phyloP scores from a whole-genome alignment of 2,113 vertebrate species.

The Zingel zingel region DNA sequence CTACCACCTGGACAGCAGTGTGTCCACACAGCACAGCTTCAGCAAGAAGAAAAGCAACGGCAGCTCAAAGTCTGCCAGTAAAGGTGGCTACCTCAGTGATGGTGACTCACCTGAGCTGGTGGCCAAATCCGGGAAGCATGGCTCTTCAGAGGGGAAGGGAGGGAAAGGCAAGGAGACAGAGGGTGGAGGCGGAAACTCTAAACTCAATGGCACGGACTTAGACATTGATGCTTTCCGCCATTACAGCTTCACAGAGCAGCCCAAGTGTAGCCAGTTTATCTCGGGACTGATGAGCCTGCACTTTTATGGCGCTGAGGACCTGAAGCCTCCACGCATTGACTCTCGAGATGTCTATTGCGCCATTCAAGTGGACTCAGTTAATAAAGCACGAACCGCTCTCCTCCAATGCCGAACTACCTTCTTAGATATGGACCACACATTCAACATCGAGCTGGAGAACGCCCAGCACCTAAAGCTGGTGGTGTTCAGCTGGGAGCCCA shows the following conservation, averaged over 20 bases:
- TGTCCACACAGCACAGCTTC: constrained; percentile 90
- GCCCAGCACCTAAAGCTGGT: constrained; percentile 97
- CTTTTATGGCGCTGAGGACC: constrained; percentile 97
- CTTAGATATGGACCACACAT: constrained; percentile 98
- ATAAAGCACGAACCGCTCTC: constrained; percentile 96
- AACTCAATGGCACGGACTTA: constrained; percentile 86
- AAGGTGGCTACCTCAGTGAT: constrained; percentile 97
- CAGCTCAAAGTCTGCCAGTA: constrained; percentile 91
- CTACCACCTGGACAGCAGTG: constrained; percentile 97
- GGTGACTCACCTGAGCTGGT: constrained; percentile 96
- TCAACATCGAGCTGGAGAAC: constrained; percentile 98
- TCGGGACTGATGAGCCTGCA: constrained; percentile 98
- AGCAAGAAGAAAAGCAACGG: constrained; percentile 88
- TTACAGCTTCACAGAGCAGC: constrained; percentile 96
- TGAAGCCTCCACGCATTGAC: constrained; percentile 94
- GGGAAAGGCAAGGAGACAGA: constrained; percentile 81
- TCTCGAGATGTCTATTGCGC: constrained; percentile 97
- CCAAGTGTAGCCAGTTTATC: constrained; percentile 94
- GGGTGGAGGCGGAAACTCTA: constrained; percentile 76
- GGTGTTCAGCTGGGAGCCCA: constrained; percentile 98
- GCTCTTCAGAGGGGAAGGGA: constrained; percentile 83
- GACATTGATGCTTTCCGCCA: constrained; percentile 96
- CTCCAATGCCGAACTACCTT: constrained; percentile 94
- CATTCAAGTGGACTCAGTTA: constrained; percentile 97
- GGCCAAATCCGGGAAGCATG: constrained; percentile 92